Conservation (phyloP, 2,797 vertebrate genomes). For the Tapirus indicus region DNA sequence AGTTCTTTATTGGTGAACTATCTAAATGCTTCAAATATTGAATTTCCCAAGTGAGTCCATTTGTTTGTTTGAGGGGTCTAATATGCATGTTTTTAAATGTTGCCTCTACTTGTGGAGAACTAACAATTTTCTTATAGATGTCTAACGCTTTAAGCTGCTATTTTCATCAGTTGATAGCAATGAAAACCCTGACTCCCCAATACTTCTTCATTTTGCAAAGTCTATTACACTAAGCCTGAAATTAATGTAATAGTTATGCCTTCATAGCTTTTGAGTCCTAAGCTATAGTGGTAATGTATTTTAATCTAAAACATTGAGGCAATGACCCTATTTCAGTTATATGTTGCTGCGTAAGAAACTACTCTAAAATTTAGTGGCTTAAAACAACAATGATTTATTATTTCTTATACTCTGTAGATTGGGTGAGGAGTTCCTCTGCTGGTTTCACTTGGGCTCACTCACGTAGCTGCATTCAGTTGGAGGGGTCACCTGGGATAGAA, state of each 20-base stretch:
- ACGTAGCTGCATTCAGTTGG: not conserved
- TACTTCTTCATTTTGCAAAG: not conserved
- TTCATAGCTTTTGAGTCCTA: not conserved
- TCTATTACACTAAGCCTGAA: not conserved
- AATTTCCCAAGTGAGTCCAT: conserved; percentile 30
- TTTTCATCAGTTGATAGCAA: not conserved
- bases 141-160: not conserved
- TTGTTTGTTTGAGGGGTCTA: not conserved
- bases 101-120: not conserved
- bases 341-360: not conserved
- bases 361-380: not conserved
- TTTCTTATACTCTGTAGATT: not conserved
- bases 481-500: not conserved
- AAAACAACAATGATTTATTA: not conserved
- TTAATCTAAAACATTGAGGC: conserved; percentile 11
- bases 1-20: not conserved
- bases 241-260: not conserved
- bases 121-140: not conserved
- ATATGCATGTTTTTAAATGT: not conserved
- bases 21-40: not conserved
- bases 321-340: not conserved
- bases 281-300: not conserved
- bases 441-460: not conserved
- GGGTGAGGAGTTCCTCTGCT: not conserved
- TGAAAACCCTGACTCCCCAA: not conserved